Base-by-base conservation (phyloP, 2,888 invertebrate genomes). In the Eledona agricola region DNA sequence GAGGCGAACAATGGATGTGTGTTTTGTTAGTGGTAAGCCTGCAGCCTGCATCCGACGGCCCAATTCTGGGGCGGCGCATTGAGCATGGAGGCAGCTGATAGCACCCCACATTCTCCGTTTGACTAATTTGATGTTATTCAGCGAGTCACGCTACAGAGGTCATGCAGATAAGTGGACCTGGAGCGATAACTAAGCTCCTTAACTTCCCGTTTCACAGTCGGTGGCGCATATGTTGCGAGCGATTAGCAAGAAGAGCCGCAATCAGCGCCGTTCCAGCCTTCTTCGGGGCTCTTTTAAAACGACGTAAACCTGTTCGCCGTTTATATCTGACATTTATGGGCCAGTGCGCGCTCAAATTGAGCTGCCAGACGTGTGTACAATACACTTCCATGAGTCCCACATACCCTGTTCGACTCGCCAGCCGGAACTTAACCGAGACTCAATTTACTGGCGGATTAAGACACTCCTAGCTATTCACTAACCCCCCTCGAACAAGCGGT, bases 381-480 rank as follows among this genome's bases (percentile, higher is more conserved):
- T 65, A 65, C 60, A 60, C 59, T 59, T 63, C 59, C 57, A 57
- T 50, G 60, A 61, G 59, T 60, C 60, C 60, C 59, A 60, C 61
- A 64, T 63, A 59, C 60, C 62, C 55, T 59, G 61, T 63, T 72
- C 66, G 69, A 72, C 69, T 70, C 69, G 70, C 65, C 69, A 64
- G 71, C 69, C 71, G 67, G 71, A 72, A 72, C 71, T 72, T 72
- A 75, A 74, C 73, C 71, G 70, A 72, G 71, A 74, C 72, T 74
- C 75, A 76, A 77, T 76, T 76, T 76, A 74, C 74, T 72, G 71
- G 70, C 69, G 76, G 77, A 76, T 77, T 77, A 77, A 76, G 77
- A 76, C 73, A 76, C 74, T 75, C 73, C 70, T 67, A 74, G 73
- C 72, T 72, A 75, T 76, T 75, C 73, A 72, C 72, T 73, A 76